A percentile compares a stretch with the other conserved stretches of the same genome.
phyloP scores from a whole-genome alignment of 2,888 invertebrate genomes.

The Coelopa pilipes region DNA sequence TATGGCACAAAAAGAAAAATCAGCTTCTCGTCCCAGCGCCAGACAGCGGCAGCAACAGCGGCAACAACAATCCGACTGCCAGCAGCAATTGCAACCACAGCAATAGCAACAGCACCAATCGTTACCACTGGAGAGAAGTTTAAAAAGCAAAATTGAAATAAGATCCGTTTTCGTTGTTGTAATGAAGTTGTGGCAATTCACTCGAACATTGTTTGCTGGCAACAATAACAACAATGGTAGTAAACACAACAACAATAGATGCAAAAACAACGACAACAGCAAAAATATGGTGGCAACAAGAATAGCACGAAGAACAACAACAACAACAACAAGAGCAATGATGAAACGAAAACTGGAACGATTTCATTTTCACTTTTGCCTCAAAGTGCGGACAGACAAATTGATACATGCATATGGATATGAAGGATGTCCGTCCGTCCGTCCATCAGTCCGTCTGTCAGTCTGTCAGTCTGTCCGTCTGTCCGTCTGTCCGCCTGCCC shows the following conservation, averaged over 20 bases:
- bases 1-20: slow-evolving; percentile 20
- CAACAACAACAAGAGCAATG: background rate
- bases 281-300: too few relatives aligned
- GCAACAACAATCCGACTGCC: slow-evolving; percentile 24
- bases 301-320: too few relatives aligned
- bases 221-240: too few relatives aligned
- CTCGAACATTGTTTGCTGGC: too few relatives aligned
- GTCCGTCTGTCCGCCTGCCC: too few relatives aligned
- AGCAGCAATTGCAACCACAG: slow-evolving; percentile 39
- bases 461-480: too few relatives aligned
- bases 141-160: slow-evolving; percentile 28
- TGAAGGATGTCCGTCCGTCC: too few relatives aligned
- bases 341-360: background rate
- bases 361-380: slow-evolving; percentile 1
- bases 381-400: too few relatives aligned
- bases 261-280: too few relatives aligned
- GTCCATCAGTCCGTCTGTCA: too few relatives aligned
- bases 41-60: slow-evolving; percentile 30
- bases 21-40: slow-evolving; percentile 9
- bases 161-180: slow-evolving; percentile 15
- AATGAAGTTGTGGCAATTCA: slow-evolving; percentile 32
- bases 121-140: too few relatives aligned
- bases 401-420: slow-evolving; percentile 35
- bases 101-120: slow-evolving; percentile 33
- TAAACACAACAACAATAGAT: too few relatives aligned